Conservation (phyloP, 2,113 vertebrate genomes). For the Delphinus delphis region DNA sequence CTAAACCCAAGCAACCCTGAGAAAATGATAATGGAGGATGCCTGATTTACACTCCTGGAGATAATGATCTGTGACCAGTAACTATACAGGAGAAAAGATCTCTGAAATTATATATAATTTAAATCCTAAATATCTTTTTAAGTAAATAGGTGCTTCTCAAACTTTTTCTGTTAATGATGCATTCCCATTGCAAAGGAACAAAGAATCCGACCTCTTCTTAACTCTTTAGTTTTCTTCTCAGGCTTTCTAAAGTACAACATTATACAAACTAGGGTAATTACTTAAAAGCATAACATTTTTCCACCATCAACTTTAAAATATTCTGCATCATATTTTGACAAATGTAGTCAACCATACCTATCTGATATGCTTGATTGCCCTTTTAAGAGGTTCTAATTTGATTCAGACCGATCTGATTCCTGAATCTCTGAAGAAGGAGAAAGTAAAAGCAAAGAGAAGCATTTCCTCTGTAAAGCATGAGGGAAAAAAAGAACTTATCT, state of each 20-base stretch:
- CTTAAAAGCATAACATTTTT: constrained; percentile 7
- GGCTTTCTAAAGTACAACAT: constrained; percentile 58
- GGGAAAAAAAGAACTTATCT: too few relatives aligned
- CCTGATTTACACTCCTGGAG: neutral
- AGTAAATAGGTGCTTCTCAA: neutral
- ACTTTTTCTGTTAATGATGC: neutral
- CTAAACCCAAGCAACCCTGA: too few relatives aligned
- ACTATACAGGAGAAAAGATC: neutral
- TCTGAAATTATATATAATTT: constrained; percentile 42
- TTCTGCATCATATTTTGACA: neutral
- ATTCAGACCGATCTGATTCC: neutral
- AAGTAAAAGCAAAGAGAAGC: neutral
- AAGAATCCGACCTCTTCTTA: neutral
- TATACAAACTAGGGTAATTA: constrained; percentile 1
- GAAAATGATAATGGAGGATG: neutral
- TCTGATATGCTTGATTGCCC: neutral
- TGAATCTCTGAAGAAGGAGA: neutral
- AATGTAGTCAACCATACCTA: neutral
- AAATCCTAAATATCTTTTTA: constrained; percentile 27
- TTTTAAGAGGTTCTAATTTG: constrained; percentile 16
- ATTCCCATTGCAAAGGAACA: neutral
- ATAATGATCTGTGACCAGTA: constrained; percentile 20
- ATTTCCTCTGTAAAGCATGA: neutral
- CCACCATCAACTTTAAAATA: constrained; percentile 54
- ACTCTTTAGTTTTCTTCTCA: constrained; percentile 26